Conservation (phyloP, 2,888 invertebrate genomes). For the Limnephilus rhombicus region DNA sequence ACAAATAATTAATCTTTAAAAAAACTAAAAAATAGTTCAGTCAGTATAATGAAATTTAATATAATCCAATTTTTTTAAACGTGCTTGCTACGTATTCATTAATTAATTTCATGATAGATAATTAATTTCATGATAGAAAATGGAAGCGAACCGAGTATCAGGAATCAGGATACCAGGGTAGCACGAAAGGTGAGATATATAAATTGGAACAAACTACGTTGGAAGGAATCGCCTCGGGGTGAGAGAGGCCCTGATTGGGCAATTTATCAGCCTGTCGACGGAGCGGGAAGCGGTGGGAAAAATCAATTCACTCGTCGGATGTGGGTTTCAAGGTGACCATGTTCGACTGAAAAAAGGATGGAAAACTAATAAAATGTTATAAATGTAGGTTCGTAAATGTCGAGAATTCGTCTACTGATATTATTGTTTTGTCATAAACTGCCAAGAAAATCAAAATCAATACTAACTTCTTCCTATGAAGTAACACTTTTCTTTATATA, state of each 20-base stretch:
- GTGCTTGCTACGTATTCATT: background rate
- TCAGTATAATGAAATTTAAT: background rate
- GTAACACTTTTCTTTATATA: background rate
- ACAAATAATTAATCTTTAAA: background rate
- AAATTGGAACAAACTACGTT: constrained; percentile 57
- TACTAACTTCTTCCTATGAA: background rate
- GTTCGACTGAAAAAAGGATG: background rate
- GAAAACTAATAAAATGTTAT: background rate
- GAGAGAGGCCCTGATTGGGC: constrained; percentile 58
- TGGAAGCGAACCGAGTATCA: constrained; percentile 27
- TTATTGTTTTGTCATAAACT: background rate
- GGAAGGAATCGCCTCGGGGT: constrained; percentile 55
- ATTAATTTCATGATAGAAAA: background rate
- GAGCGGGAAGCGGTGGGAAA: constrained; percentile 52
- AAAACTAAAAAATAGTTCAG: background rate
- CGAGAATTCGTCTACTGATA: background rate
- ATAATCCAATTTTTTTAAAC: background rate
- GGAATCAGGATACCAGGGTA: constrained; percentile 43
- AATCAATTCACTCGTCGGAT: constrained; percentile 61
- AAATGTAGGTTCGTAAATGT: too few species aligned
- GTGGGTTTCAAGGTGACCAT: constrained; percentile 18
- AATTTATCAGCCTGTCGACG: constrained; percentile 64
- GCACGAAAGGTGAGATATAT: constrained; percentile 39
- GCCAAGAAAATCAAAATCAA: background rate
- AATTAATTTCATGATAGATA: background rate